A percentile compares a stretch with the other conserved stretches of the same genome.
phyloP scores from a whole-genome alignment of 2,888 invertebrate species.

The Drosophila borealis region DNA sequence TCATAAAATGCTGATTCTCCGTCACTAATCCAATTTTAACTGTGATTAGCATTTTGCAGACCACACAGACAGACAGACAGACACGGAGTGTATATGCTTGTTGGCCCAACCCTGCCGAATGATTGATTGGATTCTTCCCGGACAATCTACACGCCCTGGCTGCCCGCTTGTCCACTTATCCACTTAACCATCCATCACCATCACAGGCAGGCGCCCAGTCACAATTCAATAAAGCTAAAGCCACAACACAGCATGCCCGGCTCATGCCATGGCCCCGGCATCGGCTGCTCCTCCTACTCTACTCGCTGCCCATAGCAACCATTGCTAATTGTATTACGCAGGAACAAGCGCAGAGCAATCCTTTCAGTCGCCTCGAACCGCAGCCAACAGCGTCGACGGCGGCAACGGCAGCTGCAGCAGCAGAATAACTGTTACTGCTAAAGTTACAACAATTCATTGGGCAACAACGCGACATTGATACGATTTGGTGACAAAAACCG shows the following conservation, averaged over 20 bases:
- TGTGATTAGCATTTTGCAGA: conserved; percentile 47
- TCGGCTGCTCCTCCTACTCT: neutral
- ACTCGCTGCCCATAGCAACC: conserved; percentile 33
- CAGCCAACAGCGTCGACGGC: conserved; percentile 17
- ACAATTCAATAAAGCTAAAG: conserved; percentile 56
- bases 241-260: conserved; percentile 41
- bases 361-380: conserved; percentile 53
- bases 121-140: conserved; percentile 46
- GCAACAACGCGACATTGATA: conserved; percentile 38
- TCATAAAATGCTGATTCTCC: conserved; percentile 25
- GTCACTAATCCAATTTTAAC: conserved; percentile 39
- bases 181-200: conserved; percentile 52
- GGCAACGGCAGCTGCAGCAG: conserved; percentile 4
- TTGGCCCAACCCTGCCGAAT: conserved; percentile 9
- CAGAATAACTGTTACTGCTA: conserved; percentile 17
- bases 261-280: conserved; percentile 34
- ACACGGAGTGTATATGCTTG: too few relatives aligned
- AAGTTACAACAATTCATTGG: conserved; percentile 17
- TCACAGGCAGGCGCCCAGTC: conserved; percentile 23
- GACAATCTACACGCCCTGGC: neutral
- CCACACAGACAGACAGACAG: conserved; percentile 11
- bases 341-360: conserved; percentile 56
- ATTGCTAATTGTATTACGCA: conserved; percentile 68
- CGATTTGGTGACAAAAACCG: conserved; percentile 47
- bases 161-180: conserved; percentile 21